Evolutionary conservation across 2,797 vertebrate species (phyloP), one percentile per base, ranked within the genome.

Genomic region (Chiloscyllium punctatum): DNA sequence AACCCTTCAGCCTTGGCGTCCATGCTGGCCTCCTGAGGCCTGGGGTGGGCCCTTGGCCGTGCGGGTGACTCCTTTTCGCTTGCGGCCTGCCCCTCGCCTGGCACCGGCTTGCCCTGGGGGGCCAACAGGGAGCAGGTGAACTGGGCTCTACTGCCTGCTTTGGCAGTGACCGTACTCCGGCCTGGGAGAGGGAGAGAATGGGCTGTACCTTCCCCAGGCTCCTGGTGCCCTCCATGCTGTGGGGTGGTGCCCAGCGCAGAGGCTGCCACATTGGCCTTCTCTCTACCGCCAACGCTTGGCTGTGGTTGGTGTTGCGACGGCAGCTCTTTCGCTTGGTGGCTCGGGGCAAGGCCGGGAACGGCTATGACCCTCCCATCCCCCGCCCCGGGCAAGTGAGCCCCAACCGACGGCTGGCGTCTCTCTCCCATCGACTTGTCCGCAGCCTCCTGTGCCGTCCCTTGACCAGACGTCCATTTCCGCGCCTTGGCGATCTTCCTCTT

Each of bases 401-500:
- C 37, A 62, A 21, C 0, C 6, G 18, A 3, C 23, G 18, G 84
- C 1, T 84, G 82, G 1, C 8, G 62, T n/a, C n/a, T 42, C 18
- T 92, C 62, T 0, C 30, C 0, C 11, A 5, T 7, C 30, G 62
- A 4, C 88, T 18, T 66, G 90, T 37, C 88, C 88, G 23, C 18
- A 0, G 62, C 18, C 2, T 92, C 90, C n/a, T 92, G 88, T 5
- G 30, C 2, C 27, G 15, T 57, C 57, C 5, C 30, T 2, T 91
- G 90, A 33, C 66, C 37, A 0, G 90, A 42, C 1, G 90, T 25
- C 90, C 90, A 68, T 8, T 92, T 92, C n/a, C 62, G 18, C 1
- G 62, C 90, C 15, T 92, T 92, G 62, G 62, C 62, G 7, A 92
- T 92, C 23, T 92, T 92, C 90, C 90, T 69, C 90, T 92, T 92